Evolutionary conservation across 2,888 invertebrate genomes (phyloP), one percentile per base, ranked within the genome.

Genomic region (Cephus nigrinus): DNA sequence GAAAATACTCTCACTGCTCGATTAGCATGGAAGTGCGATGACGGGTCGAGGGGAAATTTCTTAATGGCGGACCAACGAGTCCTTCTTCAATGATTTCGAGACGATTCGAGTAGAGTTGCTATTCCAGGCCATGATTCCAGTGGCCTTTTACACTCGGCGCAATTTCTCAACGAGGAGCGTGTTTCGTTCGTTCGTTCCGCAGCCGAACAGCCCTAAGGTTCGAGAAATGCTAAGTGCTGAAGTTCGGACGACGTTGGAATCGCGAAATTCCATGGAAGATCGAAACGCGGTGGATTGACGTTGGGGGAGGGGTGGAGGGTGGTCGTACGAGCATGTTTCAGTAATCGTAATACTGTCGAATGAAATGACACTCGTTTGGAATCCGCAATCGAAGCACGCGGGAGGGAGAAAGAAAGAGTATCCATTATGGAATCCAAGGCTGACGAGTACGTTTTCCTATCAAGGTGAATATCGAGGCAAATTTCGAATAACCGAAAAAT

Each of bases 1-100:
- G 71, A 33, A 71, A 55, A 71, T 33, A 71, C 71, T 71, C 71
- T 71, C 71, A 31, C 71, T 71, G 71, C 31, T 33, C 71, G 71
- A 31, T 71, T 71, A 71, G 31, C 71, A 71, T 33, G 71, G 31
- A n/a, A 12, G 31, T 71, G 71, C 71, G 71, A 71, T 32, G 31
- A 2, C 71, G 9, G 1, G 12, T 32, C 12, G 15, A 11, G 71
- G 71, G 71, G 71, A 31, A 71, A 71, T 71, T 71, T 71, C 1
- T 71, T 71, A 71, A 71, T 33, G 71, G 33, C 31, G 31, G 32
- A 23, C 71, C 55, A 9, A 55, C 0, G 0, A 3, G 55, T 55
- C 55, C 23, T 23, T 23, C 55, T 55, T 23, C 5, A 23, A 55
- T 55, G 23, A 55, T 55, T 23, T 55, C 5, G 55, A 55, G 55